Evolutionary conservation across 1,140 invertebrate species (phyloP).

Genomic region (Agraylea sexmaculata): DNA sequence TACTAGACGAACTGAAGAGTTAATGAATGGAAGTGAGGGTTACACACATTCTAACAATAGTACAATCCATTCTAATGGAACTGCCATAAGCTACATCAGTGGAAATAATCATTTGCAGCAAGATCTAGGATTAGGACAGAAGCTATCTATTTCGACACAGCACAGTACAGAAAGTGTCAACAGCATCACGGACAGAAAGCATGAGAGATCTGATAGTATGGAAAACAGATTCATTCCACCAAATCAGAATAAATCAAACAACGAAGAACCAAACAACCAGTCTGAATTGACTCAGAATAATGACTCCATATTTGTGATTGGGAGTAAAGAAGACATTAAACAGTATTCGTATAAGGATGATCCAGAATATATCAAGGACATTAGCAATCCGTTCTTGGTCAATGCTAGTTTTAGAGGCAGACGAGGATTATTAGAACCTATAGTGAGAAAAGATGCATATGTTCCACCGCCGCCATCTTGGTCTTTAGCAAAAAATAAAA

Average conservation of each 20-base stretch:
- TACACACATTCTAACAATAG: conserved; percentile 14
- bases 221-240: conserved; percentile 19
- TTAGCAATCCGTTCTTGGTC: conserved; percentile 20
- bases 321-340: neutral
- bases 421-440: conserved; percentile 35
- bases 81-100: conserved; percentile 16
- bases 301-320: conserved; percentile 1
- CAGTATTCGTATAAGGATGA: conserved; percentile 19
- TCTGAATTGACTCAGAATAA: neutral
- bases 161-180: conserved; percentile 17
- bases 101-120: conserved; percentile 9
- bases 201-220: conserved; percentile 16
- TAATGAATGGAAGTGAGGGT: conserved; percentile 39
- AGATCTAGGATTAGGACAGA: no score
- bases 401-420: conserved; percentile 26
- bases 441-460: conserved; percentile 27
- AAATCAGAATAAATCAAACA: neutral
- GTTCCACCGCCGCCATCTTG: conserved; percentile 28
- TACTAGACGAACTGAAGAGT: conserved; percentile 36
- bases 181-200: conserved; percentile 5
- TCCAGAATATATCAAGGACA: conserved; percentile 20
- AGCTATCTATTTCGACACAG: conserved; percentile 19
- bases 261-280: neutral
- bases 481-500: conserved; percentile 32
- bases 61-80: conserved; percentile 7